Evolutionary conservation across 1,140 invertebrate genomes (phyloP).

Genomic region (fruit fly (Drosophila melanogaster)): Release_6_plus_ISO1_MT NC_004354.4:15528501-15529000

Average conservation of each 20-base stretch:
- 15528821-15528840: conserved; percentile 6
- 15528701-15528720: neutral
- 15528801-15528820: neutral
- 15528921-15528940: conserved; percentile 39
- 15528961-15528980: neutral
- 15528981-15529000: neutral
- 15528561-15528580: neutral
- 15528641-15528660: neutral
- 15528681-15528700: neutral
- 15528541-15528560: conserved; percentile 1
- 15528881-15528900: conserved; percentile 53
- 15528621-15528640: too few species aligned
- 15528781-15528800: conserved; percentile 1
- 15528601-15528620: too few species aligned
- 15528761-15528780: conserved; percentile 18
- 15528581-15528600: neutral
- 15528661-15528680: neutral
- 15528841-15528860: conserved; percentile 12
- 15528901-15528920: conserved; percentile 64
- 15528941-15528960: conserved; percentile 5
- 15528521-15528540: conserved; percentile 17
- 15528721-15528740: conserved; percentile 3
- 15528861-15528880: conserved; percentile 57
- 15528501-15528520: neutral
- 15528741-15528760: conserved; percentile 30